A percentile compares a stretch with the other conserved stretches of the same genome.
Evolutionary conservation across 2,888 invertebrate species (phyloP).

Genomic region (Campopleginae sp.): DNA sequence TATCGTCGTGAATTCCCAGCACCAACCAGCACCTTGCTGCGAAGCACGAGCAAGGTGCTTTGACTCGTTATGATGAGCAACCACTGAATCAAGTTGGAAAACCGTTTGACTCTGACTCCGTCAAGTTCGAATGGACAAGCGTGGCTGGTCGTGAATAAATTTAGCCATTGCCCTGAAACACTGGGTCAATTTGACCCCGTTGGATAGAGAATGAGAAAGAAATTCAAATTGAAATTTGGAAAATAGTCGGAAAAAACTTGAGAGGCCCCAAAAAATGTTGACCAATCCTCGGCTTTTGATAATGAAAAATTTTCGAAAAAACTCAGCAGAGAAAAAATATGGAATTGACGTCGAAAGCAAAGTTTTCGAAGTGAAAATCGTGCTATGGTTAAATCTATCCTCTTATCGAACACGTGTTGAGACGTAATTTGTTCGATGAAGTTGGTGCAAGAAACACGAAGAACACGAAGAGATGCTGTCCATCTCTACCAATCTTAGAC

Average conservation of each 20-base stretch:
- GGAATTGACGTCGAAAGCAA: background rate
- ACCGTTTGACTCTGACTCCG: background rate
- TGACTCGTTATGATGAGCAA: background rate
- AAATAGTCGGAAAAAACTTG: too few relatives aligned
- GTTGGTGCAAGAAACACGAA: conserved; percentile 31
- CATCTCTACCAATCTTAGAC: conserved; percentile 17
- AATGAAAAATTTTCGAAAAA: background rate
- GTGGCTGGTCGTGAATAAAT: background rate
- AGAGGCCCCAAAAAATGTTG: too few relatives aligned
- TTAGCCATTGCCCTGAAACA: background rate
- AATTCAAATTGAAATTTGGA: too few relatives aligned
- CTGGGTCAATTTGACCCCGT: background rate
- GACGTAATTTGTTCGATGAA: conserved; percentile 28
- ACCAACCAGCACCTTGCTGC: conserved; percentile 17
- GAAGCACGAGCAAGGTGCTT: conserved; percentile 51
- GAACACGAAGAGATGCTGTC: conserved; percentile 25
- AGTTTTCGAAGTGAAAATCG: background rate
- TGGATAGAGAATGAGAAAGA: background rate
- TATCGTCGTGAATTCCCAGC: conserved; percentile 35
- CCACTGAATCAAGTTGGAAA: background rate
- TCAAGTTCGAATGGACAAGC: background rate
- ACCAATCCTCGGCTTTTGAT: too few relatives aligned
- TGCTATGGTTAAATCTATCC: conserved; percentile 9
- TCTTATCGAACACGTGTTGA: conserved; percentile 19
- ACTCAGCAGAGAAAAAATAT: background rate